A percentile compares a stretch with the other conserved stretches of the same genome.
Conservation (phyloP, 1,140 invertebrate species). For the Drosophila ficusphila region DNA sequence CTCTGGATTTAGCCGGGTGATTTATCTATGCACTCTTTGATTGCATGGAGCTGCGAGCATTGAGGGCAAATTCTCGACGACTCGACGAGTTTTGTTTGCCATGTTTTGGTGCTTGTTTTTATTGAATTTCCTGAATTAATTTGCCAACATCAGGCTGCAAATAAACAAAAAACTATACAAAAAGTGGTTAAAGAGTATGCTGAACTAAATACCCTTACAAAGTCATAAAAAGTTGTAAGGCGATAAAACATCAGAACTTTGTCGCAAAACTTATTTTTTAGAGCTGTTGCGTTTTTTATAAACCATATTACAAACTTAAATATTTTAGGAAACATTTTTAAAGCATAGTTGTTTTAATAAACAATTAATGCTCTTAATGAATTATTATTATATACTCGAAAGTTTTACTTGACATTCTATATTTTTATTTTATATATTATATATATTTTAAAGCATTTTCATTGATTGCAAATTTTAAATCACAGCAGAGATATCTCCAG, state of each 20-base stretch:
- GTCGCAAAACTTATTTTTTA: too few relatives aligned
- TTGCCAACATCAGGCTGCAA: constrained; percentile 51
- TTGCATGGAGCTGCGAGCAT: constrained; percentile 68
- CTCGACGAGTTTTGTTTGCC: constrained; percentile 65
- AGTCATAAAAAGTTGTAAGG: too few relatives aligned
- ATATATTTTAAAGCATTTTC: background rate
- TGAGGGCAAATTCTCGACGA: constrained; percentile 40
- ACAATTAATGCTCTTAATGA: too few relatives aligned
- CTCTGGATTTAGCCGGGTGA: constrained; percentile 75
- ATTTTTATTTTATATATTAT: too few relatives aligned
- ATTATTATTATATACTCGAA: too few relatives aligned
- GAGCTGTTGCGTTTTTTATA: too few relatives aligned
- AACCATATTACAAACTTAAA: too few relatives aligned
- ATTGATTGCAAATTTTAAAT: background rate
- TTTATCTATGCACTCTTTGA: constrained; percentile 80
- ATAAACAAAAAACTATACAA: constrained; percentile 23
- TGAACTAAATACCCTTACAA: constrained; percentile 2
- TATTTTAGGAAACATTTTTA: too few relatives aligned
- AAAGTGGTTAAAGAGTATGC: constrained; percentile 1
- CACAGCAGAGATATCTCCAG: background rate
- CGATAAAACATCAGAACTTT: background rate
- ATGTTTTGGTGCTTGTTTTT: constrained; percentile 78
- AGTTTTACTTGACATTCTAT: too few relatives aligned
- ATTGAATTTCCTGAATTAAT: constrained; percentile 82
- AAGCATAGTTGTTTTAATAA: too few relatives aligned